Evolutionary conservation across 2,888 invertebrate genomes (phyloP), one percentile per base, ranked within the genome.

Genomic region (Rhogogaster chlorosoma): DNA sequence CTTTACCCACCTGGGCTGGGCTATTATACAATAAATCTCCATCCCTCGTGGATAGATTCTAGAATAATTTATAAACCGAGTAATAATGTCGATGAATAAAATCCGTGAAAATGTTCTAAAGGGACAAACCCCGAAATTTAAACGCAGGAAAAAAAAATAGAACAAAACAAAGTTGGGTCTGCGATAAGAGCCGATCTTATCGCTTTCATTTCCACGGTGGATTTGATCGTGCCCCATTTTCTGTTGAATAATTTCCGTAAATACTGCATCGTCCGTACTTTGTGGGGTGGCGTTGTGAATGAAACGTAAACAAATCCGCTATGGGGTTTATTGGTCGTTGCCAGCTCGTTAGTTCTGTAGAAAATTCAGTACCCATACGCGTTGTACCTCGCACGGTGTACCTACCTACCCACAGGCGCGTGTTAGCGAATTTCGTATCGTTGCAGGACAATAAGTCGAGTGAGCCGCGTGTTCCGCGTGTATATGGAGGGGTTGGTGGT

Each of bases 381-480:
- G 45, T 45, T 45, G 4, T 45, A 45, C 45, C 45, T 5, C 18
- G 18, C 1, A 32, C 32, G 22, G 26, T 32, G 26, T 67, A 15
- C 29, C 10, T 67, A 67, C 22, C 64, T 22, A 12, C 32, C 12
- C 10, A 12, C 67, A 26, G 6, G 18, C 9, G 12, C 67, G 67
- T 67, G 32, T 67, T 29, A 32, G 67, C 32, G 42, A 38, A 42
- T 42, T 73, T 42, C 22, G 38, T 73, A 42, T 73, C 42, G 42
- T 73, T 42, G 73, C 42, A 22, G 73, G 73, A 38, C 73, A 73
- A 73, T 42, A 42, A 42, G 73, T 73, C 42, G 73, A 73, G 73
- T 73, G 73, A 73, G 38, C 73, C 38, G 73, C 73, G 42, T 29
- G 22, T 38, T 73, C 12, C 22, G 73, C 22, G 26, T 73, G 29